Evolutionary conservation across 2,797 vertebrate genomes (phyloP), one percentile per base, ranked within the genome.

Genomic region (Girardinus metallicus): DNA sequence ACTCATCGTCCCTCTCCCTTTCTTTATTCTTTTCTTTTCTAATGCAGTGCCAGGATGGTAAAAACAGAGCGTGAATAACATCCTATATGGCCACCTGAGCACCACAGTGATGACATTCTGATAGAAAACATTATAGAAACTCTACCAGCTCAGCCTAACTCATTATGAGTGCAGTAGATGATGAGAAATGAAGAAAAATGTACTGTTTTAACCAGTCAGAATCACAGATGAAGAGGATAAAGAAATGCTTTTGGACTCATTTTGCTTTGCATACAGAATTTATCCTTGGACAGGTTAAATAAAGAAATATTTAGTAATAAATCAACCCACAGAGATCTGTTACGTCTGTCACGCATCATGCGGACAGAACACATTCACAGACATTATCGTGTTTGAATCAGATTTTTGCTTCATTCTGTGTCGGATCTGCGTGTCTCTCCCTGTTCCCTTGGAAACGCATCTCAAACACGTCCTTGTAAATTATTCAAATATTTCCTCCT

Each of bases 361-460:
- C 86, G 76, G 84, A 85, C 62, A 41, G 87, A 91, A 91, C 86
- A 86, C 71, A 90, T 92, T 89, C 76, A 85, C 87, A 90, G 81
- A 83, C 53, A 79, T 91, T 89, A 83, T 91, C 87, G 83, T 77
- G 71, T 91, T 90, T 88, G 84, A 89, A 84, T 91, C 86, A 79
- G 80, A 64, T 85, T 88, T 87, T 78, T 89, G 79, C 88, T 80
- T 82, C 86, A 82, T 84, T 89, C 88, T 86, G 39, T 86, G 43
- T 80, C 4, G 44, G 70, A 77, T 83, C 76, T 60, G 53, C 29
- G 11, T 76, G 80, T 84, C 83, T 74, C 77, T 82, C 80, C 81
- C 82, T 73, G 94, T 95, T 94, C 92, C 93, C 93, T 89, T 93
- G 90, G 94, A 90, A 95, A 95, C 88, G 0, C 85, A 62, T 82